phyloP scores from a whole-genome alignment of 2,888 invertebrate species.

The Apodemia mormo region DNA sequence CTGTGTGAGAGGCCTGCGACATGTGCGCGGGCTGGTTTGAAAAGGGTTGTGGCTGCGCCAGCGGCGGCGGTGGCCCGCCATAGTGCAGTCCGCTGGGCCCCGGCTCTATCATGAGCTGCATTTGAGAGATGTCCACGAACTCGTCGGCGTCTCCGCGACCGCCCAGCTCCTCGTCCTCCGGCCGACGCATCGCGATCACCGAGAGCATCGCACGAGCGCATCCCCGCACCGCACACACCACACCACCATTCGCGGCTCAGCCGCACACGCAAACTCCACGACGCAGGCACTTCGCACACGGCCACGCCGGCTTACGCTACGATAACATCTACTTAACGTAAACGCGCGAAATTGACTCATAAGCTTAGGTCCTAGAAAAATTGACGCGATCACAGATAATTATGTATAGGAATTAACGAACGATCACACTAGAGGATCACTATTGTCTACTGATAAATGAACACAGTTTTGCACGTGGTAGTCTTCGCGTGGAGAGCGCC shows the following conservation, averaged over 20 bases:
- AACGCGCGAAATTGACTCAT: constrained; percentile 48
- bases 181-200: constrained; percentile 89
- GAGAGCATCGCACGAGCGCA: constrained; percentile 80
- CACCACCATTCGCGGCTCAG: constrained; percentile 52
- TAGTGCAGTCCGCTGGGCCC: constrained; percentile 77
- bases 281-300: constrained; percentile 23
- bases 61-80: constrained; percentile 73
- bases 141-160: constrained; percentile 83
- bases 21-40: constrained; percentile 47
- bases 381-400: constrained; percentile 77
- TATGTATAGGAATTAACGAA: constrained; percentile 58
- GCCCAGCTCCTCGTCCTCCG: constrained; percentile 84
- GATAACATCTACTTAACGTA: constrained; percentile 22
- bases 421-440: constrained; percentile 50
- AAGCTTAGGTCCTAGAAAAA: constrained; percentile 57
- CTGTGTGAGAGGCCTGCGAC: constrained; percentile 43
- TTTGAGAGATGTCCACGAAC: constrained; percentile 92
- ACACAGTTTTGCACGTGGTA: constrained; percentile 74
- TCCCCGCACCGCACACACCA: constrained; percentile 66
- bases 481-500: constrained; percentile 75
- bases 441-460: constrained; percentile 74
- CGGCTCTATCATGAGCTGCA: constrained; percentile 87
- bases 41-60: constrained; percentile 71
- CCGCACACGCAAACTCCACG: constrained; percentile 48
- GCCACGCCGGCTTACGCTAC: constrained; percentile 37